Evolutionary conservation across 2,113 vertebrate species (phyloP).

Genomic region (Haliaeetus leucogaster): DNA sequence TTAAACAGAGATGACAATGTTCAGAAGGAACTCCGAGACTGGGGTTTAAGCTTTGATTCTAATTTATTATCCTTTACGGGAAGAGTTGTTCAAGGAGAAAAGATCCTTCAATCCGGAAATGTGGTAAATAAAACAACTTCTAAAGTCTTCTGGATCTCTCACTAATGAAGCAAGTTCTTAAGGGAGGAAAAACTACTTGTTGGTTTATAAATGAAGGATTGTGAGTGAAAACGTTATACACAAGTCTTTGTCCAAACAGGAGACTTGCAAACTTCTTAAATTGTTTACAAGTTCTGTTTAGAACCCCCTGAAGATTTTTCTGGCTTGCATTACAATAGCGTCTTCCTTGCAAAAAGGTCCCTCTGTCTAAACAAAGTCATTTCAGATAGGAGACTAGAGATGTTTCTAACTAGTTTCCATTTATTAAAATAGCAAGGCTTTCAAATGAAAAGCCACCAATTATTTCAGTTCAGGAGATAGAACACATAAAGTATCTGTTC

Average conservation of each 20-base stretch:
- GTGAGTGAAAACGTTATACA: accelerated
- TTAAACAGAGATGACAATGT: constrained; percentile 79
- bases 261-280: neutral
- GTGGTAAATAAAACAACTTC: constrained; percentile 68
- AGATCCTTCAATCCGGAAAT: constrained; percentile 80
- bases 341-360: neutral
- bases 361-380: neutral
- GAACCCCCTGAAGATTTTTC: neutral
- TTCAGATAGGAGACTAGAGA: neutral
- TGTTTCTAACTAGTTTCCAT: neutral
- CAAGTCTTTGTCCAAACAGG: neutral
- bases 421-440: neutral
- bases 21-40: constrained; percentile 83
- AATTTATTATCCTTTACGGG: constrained; percentile 79
- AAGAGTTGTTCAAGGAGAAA: constrained; percentile 86
- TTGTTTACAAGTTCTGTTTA: neutral
- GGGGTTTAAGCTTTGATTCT: constrained; percentile 90
- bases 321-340: neutral
- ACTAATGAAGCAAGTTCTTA: neutral
- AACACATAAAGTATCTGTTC: neutral
- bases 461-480: neutral
- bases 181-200: neutral
- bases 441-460: neutral
- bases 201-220: neutral
- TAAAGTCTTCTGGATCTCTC: neutral